Base-by-base conservation (phyloP, 2,113 vertebrate species). In the Bujurquina vittata region DNA sequence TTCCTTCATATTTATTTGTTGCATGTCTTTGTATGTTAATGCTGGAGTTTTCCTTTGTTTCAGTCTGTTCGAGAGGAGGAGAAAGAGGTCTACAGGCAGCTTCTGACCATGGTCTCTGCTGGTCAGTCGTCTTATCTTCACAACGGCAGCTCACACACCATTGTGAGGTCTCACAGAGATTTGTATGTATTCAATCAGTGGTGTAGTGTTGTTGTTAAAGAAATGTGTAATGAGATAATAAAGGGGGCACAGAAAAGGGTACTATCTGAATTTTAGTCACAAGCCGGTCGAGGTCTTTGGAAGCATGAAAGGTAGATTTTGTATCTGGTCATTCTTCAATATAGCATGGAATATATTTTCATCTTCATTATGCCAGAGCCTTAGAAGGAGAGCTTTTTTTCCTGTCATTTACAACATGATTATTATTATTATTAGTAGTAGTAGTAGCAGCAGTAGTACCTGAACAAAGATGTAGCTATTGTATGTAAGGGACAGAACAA, bases 51-150 rank as follows among this genome's bases (percentile, higher is more conserved):
- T 59, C 1, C 26, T 77, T 3, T 77, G 73, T 77, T 78, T 84
- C 15, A 99, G 98, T 98, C 97, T 0, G 96, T 99, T 82, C 85
- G 95, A 75, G 96, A 97, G 84, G 97, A 97, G 72, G 98, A 99
- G 91, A 97, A 96, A 77, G 97, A 98, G 87, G 96, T 98, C 75
- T 99, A 99, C 93, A 94, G 96, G 88, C 97, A 98, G 86, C 91
- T 99, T 82, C 94, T 99, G 46, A 95, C 97, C 90, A 95, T 99
- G 95, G 97, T 99, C 63, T 97, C 97, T 0, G 97, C 88, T 56
- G 93, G 94, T 75, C 95, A 95, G 84, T 95, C 94, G 0, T 90
- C 94, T 54, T 93, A 88, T 35, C 89, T 93, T 81, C 87, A 90
- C 37, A 93, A 95, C 6, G 90, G 94, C 77, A 90, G 72, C 91